phyloP scores from a whole-genome alignment of 2,888 invertebrate genomes.

The Cheilosia impressa region DNA sequence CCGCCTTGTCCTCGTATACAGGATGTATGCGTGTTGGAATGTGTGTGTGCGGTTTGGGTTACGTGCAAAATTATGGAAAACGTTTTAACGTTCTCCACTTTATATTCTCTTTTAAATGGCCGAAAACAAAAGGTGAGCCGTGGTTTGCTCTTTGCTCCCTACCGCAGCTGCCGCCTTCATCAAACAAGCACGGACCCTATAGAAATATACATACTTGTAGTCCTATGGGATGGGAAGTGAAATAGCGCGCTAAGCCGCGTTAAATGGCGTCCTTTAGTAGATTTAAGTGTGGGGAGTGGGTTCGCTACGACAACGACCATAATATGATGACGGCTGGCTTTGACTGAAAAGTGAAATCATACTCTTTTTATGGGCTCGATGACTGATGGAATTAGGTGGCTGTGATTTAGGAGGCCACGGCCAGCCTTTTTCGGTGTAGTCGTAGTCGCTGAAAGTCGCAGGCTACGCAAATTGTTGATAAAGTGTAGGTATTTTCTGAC shows the following conservation, averaged over 20 bases:
- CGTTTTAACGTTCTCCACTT: slow-evolving; percentile 70
- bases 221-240: not conserved
- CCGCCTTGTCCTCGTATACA: not conserved
- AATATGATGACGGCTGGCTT: not conserved
- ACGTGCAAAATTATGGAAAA: slow-evolving; percentile 70
- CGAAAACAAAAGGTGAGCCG: slow-evolving; percentile 69
- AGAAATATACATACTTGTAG: not conserved
- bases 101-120: slow-evolving; percentile 68
- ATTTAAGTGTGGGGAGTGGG: slow-evolving; percentile 53
- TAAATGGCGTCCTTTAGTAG: slow-evolving; percentile 52
- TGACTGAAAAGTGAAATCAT: slow-evolving; percentile 67
- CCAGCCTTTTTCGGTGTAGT: slow-evolving; percentile 22
- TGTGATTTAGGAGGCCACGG: slow-evolving; percentile 63
- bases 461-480: slow-evolving; percentile 64
- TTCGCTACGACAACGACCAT: not conserved
- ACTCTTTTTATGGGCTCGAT: slow-evolving; percentile 72
- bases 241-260: slow-evolving; percentile 51
- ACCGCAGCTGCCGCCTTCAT: not conserved
- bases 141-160: slow-evolving; percentile 3
- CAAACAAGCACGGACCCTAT: not conserved
- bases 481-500: slow-evolving; percentile 51
- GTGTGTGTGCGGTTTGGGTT: slow-evolving; percentile 41
- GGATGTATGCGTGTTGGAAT: slow-evolving; percentile 41
- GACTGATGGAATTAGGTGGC: slow-evolving; percentile 72
- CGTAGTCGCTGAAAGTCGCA: not conserved